Percentiles rank a stretch among this genome's conserved stretches.
phyloP scores from a whole-genome alignment of 1,140 invertebrate genomes.

The Galleria mellonella region DNA sequence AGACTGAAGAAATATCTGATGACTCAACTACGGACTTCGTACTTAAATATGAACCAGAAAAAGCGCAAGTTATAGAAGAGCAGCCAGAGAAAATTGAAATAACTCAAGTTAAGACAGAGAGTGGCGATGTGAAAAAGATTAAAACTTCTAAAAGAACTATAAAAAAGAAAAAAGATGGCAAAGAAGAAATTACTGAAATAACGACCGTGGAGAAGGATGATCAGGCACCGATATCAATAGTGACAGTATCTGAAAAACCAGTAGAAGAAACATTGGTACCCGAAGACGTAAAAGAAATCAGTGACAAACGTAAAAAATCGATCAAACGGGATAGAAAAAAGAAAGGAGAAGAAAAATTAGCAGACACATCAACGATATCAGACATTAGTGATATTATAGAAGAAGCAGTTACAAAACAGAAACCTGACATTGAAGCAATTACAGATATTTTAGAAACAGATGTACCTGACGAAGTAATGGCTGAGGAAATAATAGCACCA shows the following conservation, averaged over 20 bases:
- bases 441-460: too few species aligned
- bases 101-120: slow-evolving; percentile 38
- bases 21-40: slow-evolving; percentile 15
- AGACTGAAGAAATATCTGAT: slow-evolving; percentile 19
- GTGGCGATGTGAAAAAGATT: slow-evolving; percentile 48
- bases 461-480: slow-evolving; percentile 2
- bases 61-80: slow-evolving; percentile 36
- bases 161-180: slow-evolving; percentile 38
- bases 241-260: slow-evolving; percentile 27
- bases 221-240: slow-evolving; percentile 45
- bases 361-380: too few species aligned
- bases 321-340: not conserved
- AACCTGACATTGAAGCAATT: too few species aligned
- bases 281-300: too few species aligned
- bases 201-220: slow-evolving; percentile 64
- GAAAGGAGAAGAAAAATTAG: too few species aligned
- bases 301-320: too few species aligned
- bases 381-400: too few species aligned
- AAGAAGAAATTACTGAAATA: slow-evolving; percentile 46
- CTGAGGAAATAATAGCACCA: slow-evolving; percentile 8
- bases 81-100: slow-evolving; percentile 51
- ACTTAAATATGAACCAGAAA: slow-evolving; percentile 26
- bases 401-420: too few species aligned
- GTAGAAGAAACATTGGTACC: slow-evolving; percentile 4
- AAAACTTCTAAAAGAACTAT: slow-evolving; percentile 51